Base-by-base conservation (phyloP, 1,140 invertebrate species). In the Globodera ellingtonae region DNA sequence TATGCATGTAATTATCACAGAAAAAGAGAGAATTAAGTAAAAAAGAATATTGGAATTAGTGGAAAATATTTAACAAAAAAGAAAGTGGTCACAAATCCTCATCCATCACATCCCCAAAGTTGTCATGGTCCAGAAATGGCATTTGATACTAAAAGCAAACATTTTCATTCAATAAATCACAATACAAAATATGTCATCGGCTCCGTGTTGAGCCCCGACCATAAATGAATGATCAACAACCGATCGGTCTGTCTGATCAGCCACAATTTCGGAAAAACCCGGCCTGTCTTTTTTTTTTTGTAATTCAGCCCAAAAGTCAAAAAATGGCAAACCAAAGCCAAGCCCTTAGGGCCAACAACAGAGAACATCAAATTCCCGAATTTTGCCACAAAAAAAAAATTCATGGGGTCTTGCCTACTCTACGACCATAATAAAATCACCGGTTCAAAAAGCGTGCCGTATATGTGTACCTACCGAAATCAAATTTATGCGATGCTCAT, bases 141-240 rank as follows among this genome's bases (percentile, higher is more conserved):
- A 84, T 84, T 84, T 84, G 83, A 65, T 84, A 79, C 86, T 87
- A 50, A 9, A 86, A 56, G 3, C 3, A 75, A n/a, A 44, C 78
- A 76, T 18, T 76, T 74, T 76, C n/a, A 85, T 66, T 10, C 80
- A 78, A 50, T 78, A 21, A 7, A 81, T 44, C 15, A n/a, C 35
- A 24, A 84, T 21, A 81, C 78, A 24, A 24, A 24, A 24, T 24
- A 24, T 24, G 24, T 1, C 24, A 24, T 24, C 24, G 24, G 24
- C 24, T 24, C 24, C 24, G 24, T 24, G 24, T 83, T 18, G 4
- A 84, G 15, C 21, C 21, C 59, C 44, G 50, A 24, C 24, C 24
- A 24, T n/a, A n/a, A n/a, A n/a, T 24, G 24, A 24, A 24, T 24
- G 24, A 24, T 24, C 24, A 24, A 24, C 24, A 24, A 24, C 24